Conservation (phyloP, 1,140 invertebrate species). For the Trinorchestia longiramus region DNA sequence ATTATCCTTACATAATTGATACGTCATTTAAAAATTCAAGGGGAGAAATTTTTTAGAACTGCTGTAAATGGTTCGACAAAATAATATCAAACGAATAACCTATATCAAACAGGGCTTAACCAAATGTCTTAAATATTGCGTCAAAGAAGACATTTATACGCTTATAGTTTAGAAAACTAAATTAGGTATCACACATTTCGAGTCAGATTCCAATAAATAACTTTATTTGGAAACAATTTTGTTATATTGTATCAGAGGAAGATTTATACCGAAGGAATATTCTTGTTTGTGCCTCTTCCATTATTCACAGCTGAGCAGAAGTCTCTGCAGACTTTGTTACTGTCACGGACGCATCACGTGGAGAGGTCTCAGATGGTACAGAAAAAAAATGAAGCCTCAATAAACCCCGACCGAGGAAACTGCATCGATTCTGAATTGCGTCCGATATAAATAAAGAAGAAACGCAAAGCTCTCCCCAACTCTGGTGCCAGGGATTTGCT, state of each 20-base stretch:
- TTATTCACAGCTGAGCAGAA: background rate
- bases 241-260: background rate
- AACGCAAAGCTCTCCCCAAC: background rate
- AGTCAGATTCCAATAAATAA: background rate
- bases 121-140: too few species aligned
- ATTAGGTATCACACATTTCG: background rate
- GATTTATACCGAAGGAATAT: background rate
- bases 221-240: background rate
- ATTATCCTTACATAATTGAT: too few species aligned
- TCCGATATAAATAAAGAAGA: background rate
- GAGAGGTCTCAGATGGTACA: background rate
- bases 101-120: too few species aligned
- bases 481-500: background rate
- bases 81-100: too few species aligned
- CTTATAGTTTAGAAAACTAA: background rate
- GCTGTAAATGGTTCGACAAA: too few species aligned
- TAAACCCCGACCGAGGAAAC: background rate
- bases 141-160: too few species aligned
- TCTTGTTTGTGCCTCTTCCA: background rate
- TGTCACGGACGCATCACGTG: background rate
- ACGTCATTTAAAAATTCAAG: too few species aligned
- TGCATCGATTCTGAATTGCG: constrained; percentile 6
- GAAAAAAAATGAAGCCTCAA: background rate
- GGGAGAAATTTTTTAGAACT: too few species aligned
- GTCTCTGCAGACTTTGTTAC: background rate